Evolutionary conservation across 1,140 invertebrate species (phyloP).

Genomic region (Caerostris extrusa): DNA sequence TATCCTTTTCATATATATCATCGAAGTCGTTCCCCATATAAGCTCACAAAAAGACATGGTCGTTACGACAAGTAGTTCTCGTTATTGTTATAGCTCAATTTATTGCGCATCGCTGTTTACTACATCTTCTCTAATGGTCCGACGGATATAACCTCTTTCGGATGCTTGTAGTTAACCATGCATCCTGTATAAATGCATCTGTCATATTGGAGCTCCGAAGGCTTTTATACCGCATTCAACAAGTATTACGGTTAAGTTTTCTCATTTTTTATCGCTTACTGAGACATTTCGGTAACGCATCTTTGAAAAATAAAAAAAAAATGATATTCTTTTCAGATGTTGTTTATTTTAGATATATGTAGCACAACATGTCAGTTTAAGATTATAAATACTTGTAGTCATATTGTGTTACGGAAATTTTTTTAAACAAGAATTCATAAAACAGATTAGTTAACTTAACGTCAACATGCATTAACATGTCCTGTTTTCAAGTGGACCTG

Average conservation of each 20-base stretch:
- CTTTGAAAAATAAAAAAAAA: too few relatives aligned
- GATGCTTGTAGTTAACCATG: neutral
- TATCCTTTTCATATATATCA: neutral
- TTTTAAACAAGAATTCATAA: too few relatives aligned
- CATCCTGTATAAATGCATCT: too few relatives aligned
- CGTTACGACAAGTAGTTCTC: slow-evolving; percentile 9
- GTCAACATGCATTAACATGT: too few relatives aligned
- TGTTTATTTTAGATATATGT: too few relatives aligned
- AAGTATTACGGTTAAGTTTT: neutral
- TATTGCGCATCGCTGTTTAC: neutral
- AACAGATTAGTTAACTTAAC: too few relatives aligned
- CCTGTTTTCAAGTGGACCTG: too few relatives aligned
- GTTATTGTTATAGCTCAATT: slow-evolving; percentile 10
- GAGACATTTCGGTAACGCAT: too few relatives aligned
- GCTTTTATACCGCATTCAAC: neutral
- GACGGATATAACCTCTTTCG: neutral
- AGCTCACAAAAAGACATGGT: neutral
- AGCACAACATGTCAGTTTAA: too few relatives aligned
- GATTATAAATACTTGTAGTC: too few relatives aligned
- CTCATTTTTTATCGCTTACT: neutral
- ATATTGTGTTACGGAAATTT: too few relatives aligned
- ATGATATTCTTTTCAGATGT: too few relatives aligned
- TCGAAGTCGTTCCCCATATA: neutral
- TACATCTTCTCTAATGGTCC: neutral
- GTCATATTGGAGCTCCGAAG: neutral